Evolutionary conservation across 2,888 invertebrate species (phyloP), one percentile per base, ranked within the genome.

Genomic region (Silvanus unidentatus): DNA sequence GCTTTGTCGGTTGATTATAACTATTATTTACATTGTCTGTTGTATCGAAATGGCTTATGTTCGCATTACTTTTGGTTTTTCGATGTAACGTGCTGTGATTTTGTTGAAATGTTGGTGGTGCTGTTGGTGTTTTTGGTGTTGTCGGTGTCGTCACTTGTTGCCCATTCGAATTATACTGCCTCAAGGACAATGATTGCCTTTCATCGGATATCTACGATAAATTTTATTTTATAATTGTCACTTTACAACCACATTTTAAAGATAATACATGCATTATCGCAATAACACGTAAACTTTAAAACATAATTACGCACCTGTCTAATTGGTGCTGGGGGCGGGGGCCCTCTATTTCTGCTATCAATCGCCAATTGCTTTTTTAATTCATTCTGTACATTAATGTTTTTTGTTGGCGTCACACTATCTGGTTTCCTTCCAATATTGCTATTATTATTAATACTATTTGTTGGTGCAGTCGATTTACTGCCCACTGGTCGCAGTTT

Each of bases 321-420:
- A 54, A 77, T 77, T 43, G 83, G 81, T 63, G 86, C 81, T 40
- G 84, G 80, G 9, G 92, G 91, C 22, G 91, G 91, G 22, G 90
- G 88, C 36, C 88, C 88, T 58, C 89, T 77, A 54, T 76, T 77
- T 53, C 69, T 71, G 43, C 69, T 66, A 59, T 76, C 73, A 50
- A 45, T 58, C 13, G 72, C 66, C 57, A 72, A 55, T 55, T 71
- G 69, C 51, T 68, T 68, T 51, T 68, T 68, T 50, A 72, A 53
- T 57, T 71, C 69, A 44, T 62, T 64, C 49, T 71, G 70, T 43
- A 70, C 62, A 49, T 59, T 66, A 45, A 45, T 59, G 51, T 62
- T 64, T 47, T 59, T 63, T 29, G 53, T 54, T 8, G 58, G 58
- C 15, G 58, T 59, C 40, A 48, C 44, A 45, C 42, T 38, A 13